Evolutionary conservation across 1,140 invertebrate species (phyloP), one percentile per base, ranked within the genome.

Genomic region (Eumeta japonica): DNA sequence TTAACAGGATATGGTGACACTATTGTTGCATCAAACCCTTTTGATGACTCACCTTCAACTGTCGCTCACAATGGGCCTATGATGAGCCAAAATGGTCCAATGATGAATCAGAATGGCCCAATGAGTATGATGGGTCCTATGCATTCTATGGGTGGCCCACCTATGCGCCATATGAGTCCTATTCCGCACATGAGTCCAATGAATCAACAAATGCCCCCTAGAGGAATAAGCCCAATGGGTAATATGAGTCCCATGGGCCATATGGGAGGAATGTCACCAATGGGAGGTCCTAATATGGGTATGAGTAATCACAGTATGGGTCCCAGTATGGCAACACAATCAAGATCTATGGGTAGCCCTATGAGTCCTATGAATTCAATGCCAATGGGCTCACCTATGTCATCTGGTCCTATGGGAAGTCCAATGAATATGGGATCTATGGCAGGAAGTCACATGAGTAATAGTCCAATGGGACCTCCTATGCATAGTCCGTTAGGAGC

Each of bases 1-100:
- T 85, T 90, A 16, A 81, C 87, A 28, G 89, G 89, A 35, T 94
- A 91, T 73, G 92, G 91, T 27, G 92, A 95, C 58, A 94, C 92
- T 29, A 93, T 97, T 57, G 84, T 95, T 43, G 93, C 92, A 19
- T 93, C 89, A 37, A 96, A 96, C 76, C 93, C 93, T 16, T 96
- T 97, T 74, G 94, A 97, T 73, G 94, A 97, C 57, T 90, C 87
- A 9, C 89, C 91, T 14, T 70, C 66, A 28, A 80, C 84, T 73
- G 55, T 82, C 50, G 72, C 79, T 62, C 64, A 75, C 75, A 51
- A 78, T 72, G 62, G 80, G 51, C 78, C 79, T 28, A 84, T 81
- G 72, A 84, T 85, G 72, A 77, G 73, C 51, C 78, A 78, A 43
- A 79, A 79, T 55, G 74, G 75, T 3, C 76, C 78, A 15, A 76